Evolutionary conservation across 2,888 invertebrate genomes (phyloP).

Genomic region (Scaptomyza reducta): DNA sequence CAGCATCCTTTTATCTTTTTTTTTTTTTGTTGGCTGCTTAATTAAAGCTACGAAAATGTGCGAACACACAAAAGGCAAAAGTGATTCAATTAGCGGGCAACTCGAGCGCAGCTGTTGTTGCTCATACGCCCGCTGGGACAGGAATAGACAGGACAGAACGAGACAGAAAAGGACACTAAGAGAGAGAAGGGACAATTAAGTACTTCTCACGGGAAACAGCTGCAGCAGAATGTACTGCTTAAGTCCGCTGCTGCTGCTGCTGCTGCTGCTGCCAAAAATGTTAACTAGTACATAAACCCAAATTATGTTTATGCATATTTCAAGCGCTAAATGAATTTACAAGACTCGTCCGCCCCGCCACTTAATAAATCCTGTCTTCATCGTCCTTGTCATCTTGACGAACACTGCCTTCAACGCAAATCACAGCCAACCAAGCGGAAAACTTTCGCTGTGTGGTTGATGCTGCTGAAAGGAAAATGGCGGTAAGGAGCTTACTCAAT

Average conservation of each 20-base stretch:
- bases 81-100: conserved; percentile 49
- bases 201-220: conserved; percentile 12
- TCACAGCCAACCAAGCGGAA: conserved; percentile 4
- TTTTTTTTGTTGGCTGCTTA: conserved; percentile 22
- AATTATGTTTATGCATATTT: conserved; percentile 69
- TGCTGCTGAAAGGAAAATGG: not conserved
- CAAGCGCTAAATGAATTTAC: conserved; percentile 55
- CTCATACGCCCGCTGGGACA: conserved; percentile 29
- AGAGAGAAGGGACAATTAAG: not conserved
- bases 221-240: conserved; percentile 13
- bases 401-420: conserved; percentile 6
- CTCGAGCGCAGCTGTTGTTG: conserved; percentile 16
- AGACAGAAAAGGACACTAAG: not conserved
- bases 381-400: conserved; percentile 8
- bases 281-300: conserved; percentile 46
- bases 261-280: conserved; percentile 21
- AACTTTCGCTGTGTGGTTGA: not conserved
- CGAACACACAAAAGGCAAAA: conserved; percentile 23
- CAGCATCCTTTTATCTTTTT: conserved; percentile 2
- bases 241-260: conserved; percentile 3
- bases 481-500: not conserved
- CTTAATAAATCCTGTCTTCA: not conserved
- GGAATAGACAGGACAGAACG: not conserved
- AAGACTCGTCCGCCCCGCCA: conserved; percentile 16
- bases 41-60: conserved; percentile 28